Evolutionary conservation across 35 echinoderm and acorn worm genomes (phyloP).

Genomic region (Lytechinus pictus): DNA sequence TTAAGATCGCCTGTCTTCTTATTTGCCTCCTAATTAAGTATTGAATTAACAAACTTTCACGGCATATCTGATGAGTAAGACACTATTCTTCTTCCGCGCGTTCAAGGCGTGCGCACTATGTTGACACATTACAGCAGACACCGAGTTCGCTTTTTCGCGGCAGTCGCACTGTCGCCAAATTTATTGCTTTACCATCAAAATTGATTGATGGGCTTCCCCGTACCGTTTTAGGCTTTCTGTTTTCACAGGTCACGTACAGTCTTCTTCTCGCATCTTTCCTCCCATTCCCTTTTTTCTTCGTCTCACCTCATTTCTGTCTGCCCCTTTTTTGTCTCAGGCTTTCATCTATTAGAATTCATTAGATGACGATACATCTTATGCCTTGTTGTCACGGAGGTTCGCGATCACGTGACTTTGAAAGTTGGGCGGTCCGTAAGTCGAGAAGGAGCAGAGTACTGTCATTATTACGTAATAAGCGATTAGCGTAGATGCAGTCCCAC

Average conservation of each 20-base stretch:
- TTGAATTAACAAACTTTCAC: not conserved
- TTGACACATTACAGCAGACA: slow-evolving; percentile 49
- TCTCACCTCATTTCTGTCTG: not conserved
- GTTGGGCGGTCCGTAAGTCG: not conserved
- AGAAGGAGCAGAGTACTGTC: not conserved
- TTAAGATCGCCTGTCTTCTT: not conserved
- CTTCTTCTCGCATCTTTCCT: not conserved
- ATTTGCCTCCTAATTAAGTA: not conserved
- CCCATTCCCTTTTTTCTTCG: not conserved
- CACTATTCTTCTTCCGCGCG: not conserved
- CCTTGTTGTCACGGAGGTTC: not conserved
- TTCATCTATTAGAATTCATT: not conserved
- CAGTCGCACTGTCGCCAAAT: slow-evolving; percentile 51
- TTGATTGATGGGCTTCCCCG: slow-evolving; percentile 48
- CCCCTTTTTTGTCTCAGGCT: not conserved
- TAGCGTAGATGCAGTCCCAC: not conserved
- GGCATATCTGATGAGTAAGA: not conserved
- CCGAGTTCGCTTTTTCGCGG: slow-evolving; percentile 38
- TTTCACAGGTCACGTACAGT: slow-evolving; percentile 51
- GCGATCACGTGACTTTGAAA: not conserved
- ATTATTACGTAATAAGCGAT: not conserved
- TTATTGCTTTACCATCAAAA: slow-evolving; percentile 54
- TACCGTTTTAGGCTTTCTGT: slow-evolving; percentile 42
- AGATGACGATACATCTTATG: not conserved
- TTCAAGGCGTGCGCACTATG: not conserved